A percentile compares a stretch with the other conserved stretches of the same genome.
These are phyloP conservation scores for Hystrix brachyura DNA, from an alignment of 2,113 vertebrate genomes.

Conservation along the genomic window DNA sequence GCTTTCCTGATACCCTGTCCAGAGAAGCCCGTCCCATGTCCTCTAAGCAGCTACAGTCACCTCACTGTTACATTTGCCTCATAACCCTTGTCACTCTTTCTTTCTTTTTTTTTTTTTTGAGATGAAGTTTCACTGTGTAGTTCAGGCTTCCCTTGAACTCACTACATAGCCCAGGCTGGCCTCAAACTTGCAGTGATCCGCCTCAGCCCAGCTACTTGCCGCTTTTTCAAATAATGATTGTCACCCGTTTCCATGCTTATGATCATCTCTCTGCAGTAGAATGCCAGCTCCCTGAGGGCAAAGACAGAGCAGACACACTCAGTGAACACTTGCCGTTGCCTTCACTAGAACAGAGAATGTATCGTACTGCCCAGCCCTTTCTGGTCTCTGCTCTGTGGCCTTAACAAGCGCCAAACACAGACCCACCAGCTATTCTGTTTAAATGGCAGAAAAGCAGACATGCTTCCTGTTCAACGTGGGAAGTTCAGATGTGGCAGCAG, in stretches of 20 bases:
- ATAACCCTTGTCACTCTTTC: background rate
- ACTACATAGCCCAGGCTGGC: background rate
- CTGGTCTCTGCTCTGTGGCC: background rate
- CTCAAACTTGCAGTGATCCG: background rate
- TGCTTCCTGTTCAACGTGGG: background rate
- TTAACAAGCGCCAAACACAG: background rate
- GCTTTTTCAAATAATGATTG: background rate
- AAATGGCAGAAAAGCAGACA: background rate
- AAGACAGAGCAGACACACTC: background rate
- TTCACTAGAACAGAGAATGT: background rate
- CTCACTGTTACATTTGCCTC: background rate
- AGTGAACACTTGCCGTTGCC: background rate
- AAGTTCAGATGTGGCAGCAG: background rate
- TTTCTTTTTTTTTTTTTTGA: background rate
- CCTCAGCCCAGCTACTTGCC: background rate
- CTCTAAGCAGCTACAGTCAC: too few species aligned
- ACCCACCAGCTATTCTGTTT: background rate
- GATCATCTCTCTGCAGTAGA: background rate
- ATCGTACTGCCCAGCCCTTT: background rate
- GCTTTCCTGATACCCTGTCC: background rate
- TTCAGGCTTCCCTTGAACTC: background rate
- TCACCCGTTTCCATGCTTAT: background rate
- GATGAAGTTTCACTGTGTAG: background rate
- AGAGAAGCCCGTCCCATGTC: background rate
- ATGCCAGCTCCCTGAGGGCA: background rate